Base-by-base conservation (phyloP, 2,888 invertebrate species). In the Tetranychus truncatus region DNA sequence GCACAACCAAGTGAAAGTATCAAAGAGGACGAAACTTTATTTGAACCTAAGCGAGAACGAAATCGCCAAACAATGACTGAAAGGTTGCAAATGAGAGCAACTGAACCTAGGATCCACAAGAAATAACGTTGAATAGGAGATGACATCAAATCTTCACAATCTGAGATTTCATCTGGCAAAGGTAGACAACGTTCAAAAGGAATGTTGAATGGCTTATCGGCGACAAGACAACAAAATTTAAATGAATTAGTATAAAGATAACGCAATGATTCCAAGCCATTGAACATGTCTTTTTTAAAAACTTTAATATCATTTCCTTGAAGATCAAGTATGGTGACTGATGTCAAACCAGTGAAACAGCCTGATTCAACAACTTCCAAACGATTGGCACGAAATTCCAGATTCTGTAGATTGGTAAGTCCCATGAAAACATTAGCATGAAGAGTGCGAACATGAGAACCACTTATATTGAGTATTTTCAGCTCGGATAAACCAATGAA, bases 21-120 rank as follows among this genome's bases (percentile, higher is more conserved):
- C 79, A 84, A 79, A 76, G 80, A 81, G 79, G 82, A 74, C 78
- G 81, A 80, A 79, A 81, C 79, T 78, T 81, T 65, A 79, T 80
- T 79, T 21, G 76, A 77, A 20, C 79, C 79, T 76, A 45, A 21
- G 2, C 74, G 81, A 79, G 74, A 81, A 77, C 75, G 77, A 71
- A 78, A 73, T 3, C 80, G 75, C 81, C 80, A 80, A 44, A 81
- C 75, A 67, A 80, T 78, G n/a, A 80, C 80, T 11, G 79, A 78
- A 21, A 80, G 75, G 73, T 80, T 80, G 9, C 80, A 80, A 8
- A 79, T 66, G 5, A 80, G 72, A n/a, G 80, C 80, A 1, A 80
- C 75, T 34, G 77, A 77, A 20, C 80, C 80, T 11, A 80, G 71
- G 0, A 81, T 77, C 80, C 81, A 81, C 1, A 81, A 77, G 72